Conservation (phyloP, 2,113 vertebrate genomes). For the Xiphophorus couchianus region DNA sequence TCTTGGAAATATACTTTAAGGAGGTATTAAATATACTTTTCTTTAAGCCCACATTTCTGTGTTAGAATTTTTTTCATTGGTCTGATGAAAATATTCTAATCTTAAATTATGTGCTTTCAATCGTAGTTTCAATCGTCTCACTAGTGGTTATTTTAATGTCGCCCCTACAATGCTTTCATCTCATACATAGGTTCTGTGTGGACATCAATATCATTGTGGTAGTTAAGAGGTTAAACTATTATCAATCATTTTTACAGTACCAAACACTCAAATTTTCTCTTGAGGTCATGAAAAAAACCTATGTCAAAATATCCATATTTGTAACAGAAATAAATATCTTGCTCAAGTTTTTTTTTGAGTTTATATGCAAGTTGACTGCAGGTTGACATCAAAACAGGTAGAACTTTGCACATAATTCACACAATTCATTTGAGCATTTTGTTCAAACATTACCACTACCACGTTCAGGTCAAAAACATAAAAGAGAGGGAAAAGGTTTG, state of each 20-base stretch:
- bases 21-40: no score
- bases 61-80: no score
- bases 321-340: neutral
- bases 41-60: no score
- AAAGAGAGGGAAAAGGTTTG: neutral
- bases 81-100: no score
- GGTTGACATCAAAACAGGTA: neutral
- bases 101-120: no score
- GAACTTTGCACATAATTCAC: neutral
- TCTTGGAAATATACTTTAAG: no score
- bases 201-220: no score
- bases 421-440: neutral
- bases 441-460: neutral
- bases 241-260: neutral
- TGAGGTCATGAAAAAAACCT: neutral
- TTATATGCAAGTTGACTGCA: neutral
- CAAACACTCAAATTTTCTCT: neutral
- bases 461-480: neutral
- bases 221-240: no score
- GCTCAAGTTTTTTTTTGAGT: neutral
- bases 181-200: no score
- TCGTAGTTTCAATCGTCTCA: no score
- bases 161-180: no score
- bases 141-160: neutral
- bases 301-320: neutral